Evolutionary conservation across 2,113 vertebrate genomes (phyloP).

Genomic region (Turnix velox): DNA sequence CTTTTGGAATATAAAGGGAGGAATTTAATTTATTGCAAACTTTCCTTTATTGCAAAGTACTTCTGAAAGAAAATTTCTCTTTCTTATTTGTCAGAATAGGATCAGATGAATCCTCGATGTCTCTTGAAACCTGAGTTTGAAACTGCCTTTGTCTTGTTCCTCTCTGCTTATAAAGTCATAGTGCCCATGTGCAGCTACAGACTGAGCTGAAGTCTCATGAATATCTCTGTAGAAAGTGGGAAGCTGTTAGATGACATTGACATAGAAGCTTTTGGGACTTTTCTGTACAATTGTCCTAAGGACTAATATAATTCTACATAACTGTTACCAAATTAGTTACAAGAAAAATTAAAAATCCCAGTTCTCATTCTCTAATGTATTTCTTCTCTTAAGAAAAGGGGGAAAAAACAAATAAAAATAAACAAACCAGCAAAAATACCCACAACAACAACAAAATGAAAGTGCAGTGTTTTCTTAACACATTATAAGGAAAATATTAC

Average conservation of each 20-base stretch:
- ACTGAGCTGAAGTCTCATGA: neutral
- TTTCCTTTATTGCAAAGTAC: neutral
- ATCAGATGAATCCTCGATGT: neutral
- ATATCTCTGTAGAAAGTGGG: neutral
- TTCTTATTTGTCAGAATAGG: neutral
- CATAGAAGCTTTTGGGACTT: neutral
- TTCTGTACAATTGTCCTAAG: neutral
- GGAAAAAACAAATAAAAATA: neutral
- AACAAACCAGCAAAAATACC: no score
- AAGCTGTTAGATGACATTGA: rapidly evolving
- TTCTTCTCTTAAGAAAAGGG: neutral
- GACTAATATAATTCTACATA: neutral
- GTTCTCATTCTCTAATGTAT: neutral
- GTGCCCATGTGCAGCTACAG: neutral
- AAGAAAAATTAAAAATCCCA: neutral
- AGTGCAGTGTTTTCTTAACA: neutral
- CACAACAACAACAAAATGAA: neutral
- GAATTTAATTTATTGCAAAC: neutral
- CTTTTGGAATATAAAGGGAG: neutral
- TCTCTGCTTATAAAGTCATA: neutral
- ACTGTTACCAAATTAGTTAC: neutral
- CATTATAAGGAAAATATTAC: neutral
- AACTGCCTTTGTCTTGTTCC: neutral
- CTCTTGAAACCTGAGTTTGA: neutral
- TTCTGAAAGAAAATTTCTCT: neutral